These are phyloP conservation scores for Trilocha varians DNA, from an alignment of 2,888 invertebrate species.

Conservation along the genomic window DNA sequence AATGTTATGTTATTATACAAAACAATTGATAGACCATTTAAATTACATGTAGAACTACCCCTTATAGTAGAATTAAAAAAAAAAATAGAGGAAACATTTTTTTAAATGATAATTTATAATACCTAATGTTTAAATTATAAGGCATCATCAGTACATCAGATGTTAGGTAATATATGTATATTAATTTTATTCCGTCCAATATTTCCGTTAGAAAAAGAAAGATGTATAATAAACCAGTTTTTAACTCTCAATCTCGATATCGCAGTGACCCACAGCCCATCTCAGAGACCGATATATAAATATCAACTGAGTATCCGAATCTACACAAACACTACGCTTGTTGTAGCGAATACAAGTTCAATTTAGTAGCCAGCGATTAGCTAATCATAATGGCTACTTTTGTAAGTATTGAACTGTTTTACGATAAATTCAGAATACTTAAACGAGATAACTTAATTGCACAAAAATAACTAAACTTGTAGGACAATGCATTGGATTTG, in stretches of 20 bases:
- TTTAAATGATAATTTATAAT: no score
- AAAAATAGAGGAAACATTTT: no score
- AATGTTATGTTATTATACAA: no score
- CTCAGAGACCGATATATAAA: constrained; percentile 53
- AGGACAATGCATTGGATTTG: no score
- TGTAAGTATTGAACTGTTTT: constrained; percentile 41
- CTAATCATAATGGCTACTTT: constrained; percentile 64
- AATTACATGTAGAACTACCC: no score
- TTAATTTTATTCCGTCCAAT: constrained; percentile 47
- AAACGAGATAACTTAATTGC: no score
- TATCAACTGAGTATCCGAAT: constrained; percentile 45
- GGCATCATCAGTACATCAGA: neutral
- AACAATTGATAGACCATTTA: no score
- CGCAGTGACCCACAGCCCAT: constrained; percentile 31
- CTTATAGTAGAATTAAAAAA: no score
- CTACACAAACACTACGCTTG: constrained; percentile 57
- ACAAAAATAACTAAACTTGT: no score
- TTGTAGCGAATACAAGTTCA: constrained; percentile 49
- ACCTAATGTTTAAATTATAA: no score
- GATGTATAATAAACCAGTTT: constrained; percentile 45
- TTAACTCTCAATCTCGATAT: constrained; percentile 43
- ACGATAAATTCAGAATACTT: constrained; percentile 5
- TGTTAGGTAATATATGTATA: constrained; percentile 8
- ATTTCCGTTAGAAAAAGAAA: constrained; percentile 60
- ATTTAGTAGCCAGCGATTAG: constrained; percentile 65